Evolutionary conservation across 2,113 vertebrate genomes (phyloP), one percentile per base, ranked within the genome.

Genomic region (Ellobius talpinus): DNA sequence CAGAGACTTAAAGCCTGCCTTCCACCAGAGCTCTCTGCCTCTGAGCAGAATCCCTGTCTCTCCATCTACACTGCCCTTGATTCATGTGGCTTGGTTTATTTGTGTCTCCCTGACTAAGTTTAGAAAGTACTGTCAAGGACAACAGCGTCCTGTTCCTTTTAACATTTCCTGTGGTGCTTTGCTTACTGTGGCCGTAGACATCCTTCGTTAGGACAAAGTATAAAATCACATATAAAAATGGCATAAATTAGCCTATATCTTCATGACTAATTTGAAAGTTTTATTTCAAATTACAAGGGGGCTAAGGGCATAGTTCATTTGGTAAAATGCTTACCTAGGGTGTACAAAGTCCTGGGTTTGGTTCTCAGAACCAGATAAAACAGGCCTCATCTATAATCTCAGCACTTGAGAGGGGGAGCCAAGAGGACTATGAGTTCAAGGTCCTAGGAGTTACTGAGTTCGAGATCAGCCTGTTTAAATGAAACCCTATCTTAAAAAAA

Each of bases 91-190:
- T 63, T 45, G 74, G 73, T 95, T 96, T 96, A 90, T 8, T 68
- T 88, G 70, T 81, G 65, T 88, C 81, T 96, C 95, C 77, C 13
- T 5, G 89, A 74, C 76, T 90, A 58, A 78, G 79, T 81, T 42
- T 68, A 76, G 66, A 47, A 87, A 90, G 42, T 55, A 89, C 70
- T 50, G 87, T 52, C 79, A 55, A 93, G 93, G 81, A 95, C 86
- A 89, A 31, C 61, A 89, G 33, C 31, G 42, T 84, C 86, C 77
- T 85, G 76, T 82, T 89, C 66, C 68, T 89, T 93, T 82, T 61
- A 68, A 63, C 39, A 74, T 74, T 89, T 97, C 78, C 94, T 42
- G 0, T 87, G 61, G 29, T 82, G 21, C 81, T 96, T 82, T 91
- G 68, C 55, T 50, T 14, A 17, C 24, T 26, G 31, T 16, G 42